Percentiles rank a stretch among this genome's conserved stretches.
phyloP scores from a whole-genome alignment of 1,140 invertebrate species.

The Drosophila dunni region DNA sequence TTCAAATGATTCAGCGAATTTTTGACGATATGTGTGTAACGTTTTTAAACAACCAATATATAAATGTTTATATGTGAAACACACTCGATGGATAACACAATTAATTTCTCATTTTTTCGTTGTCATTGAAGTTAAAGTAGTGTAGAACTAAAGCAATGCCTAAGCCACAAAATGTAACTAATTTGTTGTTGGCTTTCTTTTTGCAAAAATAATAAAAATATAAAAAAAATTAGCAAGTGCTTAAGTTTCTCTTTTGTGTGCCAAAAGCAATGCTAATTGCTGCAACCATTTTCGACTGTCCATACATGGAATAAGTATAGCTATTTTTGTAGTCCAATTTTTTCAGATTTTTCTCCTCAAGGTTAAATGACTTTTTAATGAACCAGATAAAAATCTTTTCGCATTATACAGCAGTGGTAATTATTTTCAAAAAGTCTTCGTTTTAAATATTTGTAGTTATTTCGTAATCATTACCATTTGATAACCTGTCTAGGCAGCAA shows the following conservation, averaged over 20 bases:
- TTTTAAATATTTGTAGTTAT: slow-evolving; percentile 8
- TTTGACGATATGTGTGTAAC: slow-evolving; percentile 2
- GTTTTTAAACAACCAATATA: no score
- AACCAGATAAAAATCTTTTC: no score
- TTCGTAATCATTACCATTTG: slow-evolving; percentile 42
- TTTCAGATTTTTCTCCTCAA: no score
- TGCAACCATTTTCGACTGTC: slow-evolving; percentile 31
- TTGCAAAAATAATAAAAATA: slow-evolving; percentile 16
- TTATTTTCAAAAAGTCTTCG: slow-evolving; percentile 50
- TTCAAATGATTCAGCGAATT: slow-evolving; percentile 5
- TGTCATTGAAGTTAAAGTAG: slow-evolving; percentile 63
- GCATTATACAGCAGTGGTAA: background rate
- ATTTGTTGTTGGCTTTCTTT: slow-evolving; percentile 74
- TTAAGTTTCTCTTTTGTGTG: slow-evolving; percentile 73
- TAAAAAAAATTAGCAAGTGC: slow-evolving; percentile 34
- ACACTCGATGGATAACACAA: slow-evolving; percentile 64
- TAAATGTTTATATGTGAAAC: slow-evolving; percentile 10
- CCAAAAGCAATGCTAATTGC: slow-evolving; percentile 66
- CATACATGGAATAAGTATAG: slow-evolving; percentile 34
- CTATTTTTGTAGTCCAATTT: slow-evolving; percentile 28
- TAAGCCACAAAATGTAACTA: slow-evolving; percentile 77
- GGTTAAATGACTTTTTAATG: no score
- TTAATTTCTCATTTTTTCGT: slow-evolving; percentile 66
- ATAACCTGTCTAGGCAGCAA: slow-evolving; percentile 45
- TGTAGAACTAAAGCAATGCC: slow-evolving; percentile 75